Conservation (phyloP, 2,888 invertebrate species). For the Metopia argyrocephala region DNA sequence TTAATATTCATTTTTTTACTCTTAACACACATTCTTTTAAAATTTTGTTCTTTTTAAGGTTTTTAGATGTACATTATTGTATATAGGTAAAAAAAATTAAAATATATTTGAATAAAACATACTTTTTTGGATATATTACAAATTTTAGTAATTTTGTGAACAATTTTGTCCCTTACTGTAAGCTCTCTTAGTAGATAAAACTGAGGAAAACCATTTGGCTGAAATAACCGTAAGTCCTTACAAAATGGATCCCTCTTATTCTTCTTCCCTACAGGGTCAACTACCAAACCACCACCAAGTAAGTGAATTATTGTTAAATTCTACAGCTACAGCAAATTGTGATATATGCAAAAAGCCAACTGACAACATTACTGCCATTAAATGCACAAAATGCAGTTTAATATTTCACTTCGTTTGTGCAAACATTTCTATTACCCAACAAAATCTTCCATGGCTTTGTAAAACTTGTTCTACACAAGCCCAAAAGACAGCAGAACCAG, state of each 20-base stretch:
- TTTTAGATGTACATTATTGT: too few relatives aligned
- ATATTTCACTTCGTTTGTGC: slow-evolving; percentile 18
- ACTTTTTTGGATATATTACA: too few relatives aligned
- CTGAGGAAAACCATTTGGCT: neutral
- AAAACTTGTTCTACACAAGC: neutral
- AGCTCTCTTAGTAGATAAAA: neutral
- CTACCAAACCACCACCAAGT: neutral
- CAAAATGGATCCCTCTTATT: neutral
- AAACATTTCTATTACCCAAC: neutral
- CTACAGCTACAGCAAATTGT: slow-evolving; percentile 10
- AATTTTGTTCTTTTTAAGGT: too few relatives aligned
- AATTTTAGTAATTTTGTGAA: too few relatives aligned
- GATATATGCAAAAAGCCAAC: slow-evolving; percentile 12
- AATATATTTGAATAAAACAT: too few relatives aligned
- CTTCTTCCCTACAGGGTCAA: slow-evolving; percentile 36
- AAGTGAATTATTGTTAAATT: neutral
- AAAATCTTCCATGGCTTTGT: neutral
- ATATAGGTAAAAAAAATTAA: too few relatives aligned
- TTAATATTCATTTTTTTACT: too few relatives aligned
- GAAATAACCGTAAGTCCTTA: slow-evolving; percentile 1
- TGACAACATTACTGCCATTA: neutral
- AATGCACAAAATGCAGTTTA: slow-evolving; percentile 8
- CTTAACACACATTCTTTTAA: too few relatives aligned
- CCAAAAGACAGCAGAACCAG: neutral
- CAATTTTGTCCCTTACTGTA: too few relatives aligned